These are phyloP conservation scores for Andrena fulva DNA, from an alignment of 2,888 invertebrate species.

Conservation along the genomic window DNA sequence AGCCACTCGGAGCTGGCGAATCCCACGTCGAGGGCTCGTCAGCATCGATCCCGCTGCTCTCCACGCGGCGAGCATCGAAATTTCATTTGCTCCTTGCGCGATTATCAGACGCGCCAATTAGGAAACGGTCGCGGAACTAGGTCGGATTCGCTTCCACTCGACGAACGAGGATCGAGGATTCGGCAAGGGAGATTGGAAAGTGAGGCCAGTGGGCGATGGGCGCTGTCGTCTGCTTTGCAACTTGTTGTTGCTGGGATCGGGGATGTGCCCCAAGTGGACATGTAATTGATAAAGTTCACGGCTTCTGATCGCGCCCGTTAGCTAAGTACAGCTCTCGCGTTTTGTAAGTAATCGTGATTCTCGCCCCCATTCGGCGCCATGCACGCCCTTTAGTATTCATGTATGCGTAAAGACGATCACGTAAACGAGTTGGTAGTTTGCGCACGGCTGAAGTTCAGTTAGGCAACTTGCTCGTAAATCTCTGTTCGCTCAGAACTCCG, in stretches of 20 bases:
- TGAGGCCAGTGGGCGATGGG: too few relatives aligned
- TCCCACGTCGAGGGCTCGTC: constrained; percentile 27
- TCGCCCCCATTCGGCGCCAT: constrained; percentile 24
- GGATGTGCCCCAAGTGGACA: neutral
- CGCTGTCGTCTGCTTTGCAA: too few relatives aligned
- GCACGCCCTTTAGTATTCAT: constrained; percentile 50
- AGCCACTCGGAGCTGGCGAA: constrained; percentile 27
- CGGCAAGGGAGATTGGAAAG: neutral
- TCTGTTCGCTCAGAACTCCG: constrained; percentile 53
- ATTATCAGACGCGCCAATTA: constrained; percentile 8
- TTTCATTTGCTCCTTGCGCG: constrained; percentile 20
- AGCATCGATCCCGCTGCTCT: constrained; percentile 19
- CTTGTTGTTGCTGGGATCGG: neutral
- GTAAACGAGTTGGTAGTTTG: constrained; percentile 59
- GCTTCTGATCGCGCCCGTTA: constrained; percentile 1
- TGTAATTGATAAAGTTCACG: neutral
- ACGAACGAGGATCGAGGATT: neutral
- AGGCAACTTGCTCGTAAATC: constrained; percentile 57
- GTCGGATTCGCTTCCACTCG: neutral
- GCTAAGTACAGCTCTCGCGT: constrained; percentile 9
- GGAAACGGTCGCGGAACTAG: neutral
- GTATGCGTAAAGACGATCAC: constrained; percentile 62
- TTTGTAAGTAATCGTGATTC: constrained; percentile 42
- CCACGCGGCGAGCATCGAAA: constrained; percentile 13
- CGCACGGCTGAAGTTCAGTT: constrained; percentile 50